Percentiles rank a stretch among this genome's conserved stretches.
Conservation (phyloP, 2,888 invertebrate genomes). For the Drosophila cyrtoloma region DNA sequence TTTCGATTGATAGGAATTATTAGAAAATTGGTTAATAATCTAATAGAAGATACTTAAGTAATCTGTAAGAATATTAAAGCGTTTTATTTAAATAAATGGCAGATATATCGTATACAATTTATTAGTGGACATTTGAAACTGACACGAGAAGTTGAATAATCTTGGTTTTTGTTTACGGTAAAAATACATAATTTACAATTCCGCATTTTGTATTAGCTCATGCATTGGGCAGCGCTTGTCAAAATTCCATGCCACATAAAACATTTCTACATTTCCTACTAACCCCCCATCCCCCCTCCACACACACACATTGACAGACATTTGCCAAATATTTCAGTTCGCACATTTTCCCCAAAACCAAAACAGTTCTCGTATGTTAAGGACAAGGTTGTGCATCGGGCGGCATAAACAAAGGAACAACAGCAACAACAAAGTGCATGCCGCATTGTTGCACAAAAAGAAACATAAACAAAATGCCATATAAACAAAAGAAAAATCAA, state of each 20-base stretch:
- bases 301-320: constrained; percentile 29
- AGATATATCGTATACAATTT: not conserved
- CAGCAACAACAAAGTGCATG: constrained; percentile 51
- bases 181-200: constrained; percentile 6
- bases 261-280: not conserved
- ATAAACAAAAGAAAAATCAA: constrained; percentile 45
- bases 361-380: constrained; percentile 68
- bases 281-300: no score
- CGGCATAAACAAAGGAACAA: constrained; percentile 25
- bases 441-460: constrained; percentile 59
- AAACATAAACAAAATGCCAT: constrained; percentile 67
- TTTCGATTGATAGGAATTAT: not conserved
- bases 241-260: constrained; percentile 47
- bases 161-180: not conserved
- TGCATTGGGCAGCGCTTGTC: constrained; percentile 50
- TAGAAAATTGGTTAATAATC: not conserved
- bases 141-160: not conserved
- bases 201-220: constrained; percentile 36
- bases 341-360: constrained; percentile 46
- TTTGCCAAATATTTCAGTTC: constrained; percentile 53
- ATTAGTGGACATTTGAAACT: not conserved
- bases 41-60: not conserved
- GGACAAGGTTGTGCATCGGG: constrained; percentile 66
- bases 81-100: not conserved
- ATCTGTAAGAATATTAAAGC: not conserved